Evolutionary conservation across 53 echinoderm and acorn worm species (phyloP).

Genomic region (Zoroaster sp.): DNA sequence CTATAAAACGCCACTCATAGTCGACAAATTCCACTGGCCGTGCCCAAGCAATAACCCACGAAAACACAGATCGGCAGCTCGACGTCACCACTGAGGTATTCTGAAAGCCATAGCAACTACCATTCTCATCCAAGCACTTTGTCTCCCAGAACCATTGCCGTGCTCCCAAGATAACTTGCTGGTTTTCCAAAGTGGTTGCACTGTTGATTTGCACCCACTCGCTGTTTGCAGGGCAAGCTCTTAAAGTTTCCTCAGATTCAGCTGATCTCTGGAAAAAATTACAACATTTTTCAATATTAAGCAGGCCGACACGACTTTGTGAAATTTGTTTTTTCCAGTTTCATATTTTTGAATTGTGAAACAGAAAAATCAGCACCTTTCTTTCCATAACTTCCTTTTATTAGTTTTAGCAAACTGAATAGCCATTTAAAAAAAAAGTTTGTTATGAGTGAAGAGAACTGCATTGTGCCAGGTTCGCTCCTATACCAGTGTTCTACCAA

Average conservation of each 20-base stretch:
- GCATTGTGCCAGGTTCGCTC: too few relatives aligned
- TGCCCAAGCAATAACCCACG: conserved; percentile 82
- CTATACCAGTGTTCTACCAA: too few relatives aligned
- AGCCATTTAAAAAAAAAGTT: too few relatives aligned
- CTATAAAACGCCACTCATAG: conserved; percentile 64
- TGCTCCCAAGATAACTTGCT: conserved; percentile 48
- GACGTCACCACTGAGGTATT: conserved; percentile 41
- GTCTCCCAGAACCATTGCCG: conserved; percentile 76
- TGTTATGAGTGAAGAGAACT: too few relatives aligned
- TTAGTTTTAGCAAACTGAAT: too few relatives aligned
- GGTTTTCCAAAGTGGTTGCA: conserved; percentile 63
- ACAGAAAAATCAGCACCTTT: too few relatives aligned
- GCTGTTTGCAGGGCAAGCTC: conserved; percentile 64
- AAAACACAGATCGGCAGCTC: conserved; percentile 56
- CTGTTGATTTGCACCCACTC: conserved; percentile 58
- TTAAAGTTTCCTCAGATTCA: conserved; percentile 2
- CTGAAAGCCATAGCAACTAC: conserved; percentile 52
- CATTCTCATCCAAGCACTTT: conserved; percentile 44
- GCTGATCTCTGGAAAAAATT: neutral
- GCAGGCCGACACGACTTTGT: neutral
- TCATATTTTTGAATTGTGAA: too few relatives aligned
- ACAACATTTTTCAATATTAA: neutral
- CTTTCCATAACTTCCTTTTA: too few relatives aligned
- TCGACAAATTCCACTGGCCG: conserved; percentile 7
- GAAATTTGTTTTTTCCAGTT: too few relatives aligned